Evolutionary conservation across 2,113 vertebrate species (phyloP).

Genomic region (Andinoacara biseriatus): DNA sequence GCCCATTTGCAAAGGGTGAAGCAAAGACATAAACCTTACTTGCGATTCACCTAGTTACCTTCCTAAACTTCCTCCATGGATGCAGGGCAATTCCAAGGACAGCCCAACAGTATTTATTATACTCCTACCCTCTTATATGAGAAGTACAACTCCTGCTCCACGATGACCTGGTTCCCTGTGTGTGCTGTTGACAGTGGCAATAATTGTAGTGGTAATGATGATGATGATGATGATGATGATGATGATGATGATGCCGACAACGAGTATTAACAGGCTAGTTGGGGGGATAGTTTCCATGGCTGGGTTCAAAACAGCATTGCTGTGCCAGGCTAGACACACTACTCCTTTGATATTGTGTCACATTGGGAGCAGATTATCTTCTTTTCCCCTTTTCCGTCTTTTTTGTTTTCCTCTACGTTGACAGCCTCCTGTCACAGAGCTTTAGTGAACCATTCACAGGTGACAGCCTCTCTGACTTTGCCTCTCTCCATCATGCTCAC

Average conservation of each 20-base stretch:
- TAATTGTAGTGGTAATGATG: constrained; percentile 60
- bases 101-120: constrained; percentile 5
- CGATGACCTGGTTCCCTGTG: constrained; percentile 14
- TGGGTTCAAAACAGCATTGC: constrained; percentile 51
- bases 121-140: constrained; percentile 25
- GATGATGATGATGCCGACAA: no score
- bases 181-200: constrained; percentile 43
- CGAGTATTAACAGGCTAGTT: constrained; percentile 66
- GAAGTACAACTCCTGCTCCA: constrained; percentile 20
- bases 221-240: constrained; percentile 64
- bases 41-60: constrained; percentile 13
- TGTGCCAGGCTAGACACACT: not conserved
- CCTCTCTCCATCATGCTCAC: constrained; percentile 42
- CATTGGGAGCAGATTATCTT: constrained; percentile 61
- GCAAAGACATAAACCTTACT: constrained; percentile 1
- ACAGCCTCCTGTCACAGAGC: constrained; percentile 58
- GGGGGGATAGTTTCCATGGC: constrained; percentile 46
- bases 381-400: constrained; percentile 39
- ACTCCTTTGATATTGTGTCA: constrained; percentile 61
- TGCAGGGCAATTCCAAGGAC: constrained; percentile 14
- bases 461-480: constrained; percentile 59
- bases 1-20: not conserved
- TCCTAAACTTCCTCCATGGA: constrained; percentile 15
- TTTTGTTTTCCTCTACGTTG: constrained; percentile 50
- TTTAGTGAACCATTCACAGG: constrained; percentile 62